These are phyloP conservation scores for Girardia tigrina DNA, from an alignment of 2,888 invertebrate species.

Conservation along the genomic window DNA sequence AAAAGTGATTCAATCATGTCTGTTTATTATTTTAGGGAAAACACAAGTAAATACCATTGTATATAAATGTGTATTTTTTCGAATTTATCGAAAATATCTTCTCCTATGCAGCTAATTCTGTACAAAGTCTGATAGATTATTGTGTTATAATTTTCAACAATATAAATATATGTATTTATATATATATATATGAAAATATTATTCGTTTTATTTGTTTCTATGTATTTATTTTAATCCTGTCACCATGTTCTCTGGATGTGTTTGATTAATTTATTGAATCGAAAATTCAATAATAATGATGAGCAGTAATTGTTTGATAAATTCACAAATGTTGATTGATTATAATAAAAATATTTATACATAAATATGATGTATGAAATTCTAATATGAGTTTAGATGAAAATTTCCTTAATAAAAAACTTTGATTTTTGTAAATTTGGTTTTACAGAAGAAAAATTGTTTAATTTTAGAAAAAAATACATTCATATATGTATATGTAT, in stretches of 20 bases:
- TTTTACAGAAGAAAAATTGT: no score
- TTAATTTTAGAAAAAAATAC: no score
- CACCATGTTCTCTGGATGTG: not conserved
- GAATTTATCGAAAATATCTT: not conserved
- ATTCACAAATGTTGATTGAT: no score
- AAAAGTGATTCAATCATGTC: not conserved
- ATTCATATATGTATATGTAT: not conserved
- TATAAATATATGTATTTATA: no score
- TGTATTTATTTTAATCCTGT: slow-evolving; percentile 6
- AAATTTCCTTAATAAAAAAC: no score
- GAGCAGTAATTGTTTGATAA: no score
- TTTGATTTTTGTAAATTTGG: no score
- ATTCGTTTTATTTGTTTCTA: slow-evolving; percentile 23
- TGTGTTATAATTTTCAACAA: no score
- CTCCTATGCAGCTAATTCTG: slow-evolving; percentile 12
- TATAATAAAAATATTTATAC: no score
- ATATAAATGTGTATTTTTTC: not conserved
- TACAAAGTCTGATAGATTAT: slow-evolving; percentile 16
- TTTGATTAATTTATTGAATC: not conserved
- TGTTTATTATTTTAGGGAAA: not conserved
- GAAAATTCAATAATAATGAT: no score
- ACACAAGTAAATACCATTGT: not conserved
- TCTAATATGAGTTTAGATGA: no score
- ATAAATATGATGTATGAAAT: no score
- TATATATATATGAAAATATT: not conserved